Base-by-base conservation (phyloP, 1,140 invertebrate species). In the Nixonia krombeini region DNA sequence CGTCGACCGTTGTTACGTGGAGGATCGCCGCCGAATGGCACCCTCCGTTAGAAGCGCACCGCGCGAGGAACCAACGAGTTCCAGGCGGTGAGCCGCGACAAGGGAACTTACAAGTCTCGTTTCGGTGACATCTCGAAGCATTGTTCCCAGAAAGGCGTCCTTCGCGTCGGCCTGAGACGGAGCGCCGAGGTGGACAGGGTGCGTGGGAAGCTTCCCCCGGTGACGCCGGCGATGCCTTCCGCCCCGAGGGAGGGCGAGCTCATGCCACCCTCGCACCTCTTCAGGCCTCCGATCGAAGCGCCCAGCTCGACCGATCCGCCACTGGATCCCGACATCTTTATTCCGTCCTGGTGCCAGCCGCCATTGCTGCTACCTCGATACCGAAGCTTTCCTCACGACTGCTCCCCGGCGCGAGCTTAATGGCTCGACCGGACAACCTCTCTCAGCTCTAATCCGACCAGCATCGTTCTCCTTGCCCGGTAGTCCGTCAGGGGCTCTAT, bases 171-270 rank as follows among this genome's bases (percentile, higher is more conserved):
- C 87, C 89, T 82, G 89, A 94, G 90, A 55, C 92, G 86, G 13
- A 94, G 86, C 17, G 92, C 91, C 55, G 91, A 92, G 38, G 92
- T 93, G 72, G 91, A 93, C 25, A 93, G 87, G 0, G 93, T 94
- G 38, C 92, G 86, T 1, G 92, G 92, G 16, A 93, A 86, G 25
- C 80, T 58, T 8, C 74, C 75, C 51, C 78, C 78, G 62, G 74
- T 74, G 55, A 76, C 74, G 57, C 74, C 79, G n/a, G n/a, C n/a
- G 37, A 85, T 73, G 26, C 84, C 69, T 67, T 78, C 61, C 57
- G 81, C 72, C 33, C 74, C 74, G 50, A 83, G 46, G 12, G 81
- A 85, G 40, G 88, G 85, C 6, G 86, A 84, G 51, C 82, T 82
- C 80, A 83, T 84, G 10, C 87, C 61, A 71, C 84, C 87, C 76